Evolutionary conservation across 2,797 vertebrate genomes (phyloP).

Genomic region (Echeneis naucrates): DNA sequence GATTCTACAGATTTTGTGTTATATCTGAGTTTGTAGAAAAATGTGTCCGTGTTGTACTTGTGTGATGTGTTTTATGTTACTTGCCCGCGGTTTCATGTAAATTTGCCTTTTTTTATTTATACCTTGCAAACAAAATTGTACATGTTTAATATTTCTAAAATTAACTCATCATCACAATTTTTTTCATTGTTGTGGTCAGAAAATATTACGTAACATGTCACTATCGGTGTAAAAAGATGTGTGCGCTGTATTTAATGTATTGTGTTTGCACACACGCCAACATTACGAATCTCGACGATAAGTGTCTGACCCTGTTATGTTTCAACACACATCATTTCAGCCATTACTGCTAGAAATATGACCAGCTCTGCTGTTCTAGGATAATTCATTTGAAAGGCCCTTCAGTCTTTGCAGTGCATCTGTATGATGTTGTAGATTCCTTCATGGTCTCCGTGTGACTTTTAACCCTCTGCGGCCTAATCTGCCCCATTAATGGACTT

Average conservation of each 20-base stretch:
- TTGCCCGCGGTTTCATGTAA: no score
- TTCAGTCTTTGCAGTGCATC: slow-evolving; percentile 41
- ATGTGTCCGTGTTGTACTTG: no score
- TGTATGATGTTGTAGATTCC: slow-evolving; percentile 34
- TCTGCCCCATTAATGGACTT: slow-evolving; percentile 81
- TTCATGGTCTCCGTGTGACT: slow-evolving; percentile 42
- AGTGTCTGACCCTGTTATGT: background rate
- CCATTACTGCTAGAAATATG: slow-evolving; percentile 17
- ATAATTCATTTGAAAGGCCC: slow-evolving; percentile 55
- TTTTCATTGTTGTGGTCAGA: background rate
- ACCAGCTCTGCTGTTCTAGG: slow-evolving; percentile 10
- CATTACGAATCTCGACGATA: background rate
- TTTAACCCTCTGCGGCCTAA: slow-evolving; percentile 76
- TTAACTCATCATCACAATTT: background rate
- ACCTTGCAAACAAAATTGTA: background rate
- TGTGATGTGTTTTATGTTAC: no score
- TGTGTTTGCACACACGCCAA: background rate
- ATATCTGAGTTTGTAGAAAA: no score
- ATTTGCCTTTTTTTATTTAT: no score
- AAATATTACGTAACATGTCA: slow-evolving; percentile 14
- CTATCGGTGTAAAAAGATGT: background rate
- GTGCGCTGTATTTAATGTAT: background rate
- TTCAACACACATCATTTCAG: slow-evolving; percentile 4
- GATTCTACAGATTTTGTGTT: background rate
- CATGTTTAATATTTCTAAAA: background rate